Base-by-base conservation (phyloP, 2,797 vertebrate species). In the Cynopterus sphinx region DNA sequence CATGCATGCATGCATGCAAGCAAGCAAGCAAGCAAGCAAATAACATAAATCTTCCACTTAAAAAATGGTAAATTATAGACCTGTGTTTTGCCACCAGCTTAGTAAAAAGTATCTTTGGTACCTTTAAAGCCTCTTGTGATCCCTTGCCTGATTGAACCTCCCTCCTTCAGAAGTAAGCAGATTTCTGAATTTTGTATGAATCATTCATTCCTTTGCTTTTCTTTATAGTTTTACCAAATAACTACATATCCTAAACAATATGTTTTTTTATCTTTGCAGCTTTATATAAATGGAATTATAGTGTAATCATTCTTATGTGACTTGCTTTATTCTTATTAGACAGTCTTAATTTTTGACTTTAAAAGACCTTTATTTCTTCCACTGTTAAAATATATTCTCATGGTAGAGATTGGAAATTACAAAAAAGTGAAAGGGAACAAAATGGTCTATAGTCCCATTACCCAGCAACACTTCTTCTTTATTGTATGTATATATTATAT, bases 31-130 rank as follows among this genome's bases (percentile, higher is more conserved):
- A 33, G 33, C 33, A 33, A 33, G 33, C 33, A 33, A 33, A 4
- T 90, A 85, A 51, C 17, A 26, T 67, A 71, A 74, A 92, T 43
- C 28, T 57, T 78, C 21, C 61, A 26, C 43, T 85, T 90, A 83
- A 91, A 70, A 51, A 86, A 70, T 92, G 77, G 49, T 49, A 75
- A 87, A 87, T 71, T 88, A 33, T 90, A 95, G 59, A 63, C 57
- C 55, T 74, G 1, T 83, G 41, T 77, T 68, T 83, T 41, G n/a
- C 3, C 92, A 51, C 73, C 13, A 46, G n/a, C 79, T 83, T 84
- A 71, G 78, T 78, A 78, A 90, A 94, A 91, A 92, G 79, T 57
- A 74, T 91, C 88, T 78, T 33, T 96, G 41, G 78, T 89, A 83
- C 31, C 71, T 88, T 73, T 65, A 74, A 87, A 79, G 33, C 33